These are phyloP conservation scores for Dendropsophus ebraccatus DNA, from an alignment of 2,113 vertebrate species.

Conservation along the genomic window DNA sequence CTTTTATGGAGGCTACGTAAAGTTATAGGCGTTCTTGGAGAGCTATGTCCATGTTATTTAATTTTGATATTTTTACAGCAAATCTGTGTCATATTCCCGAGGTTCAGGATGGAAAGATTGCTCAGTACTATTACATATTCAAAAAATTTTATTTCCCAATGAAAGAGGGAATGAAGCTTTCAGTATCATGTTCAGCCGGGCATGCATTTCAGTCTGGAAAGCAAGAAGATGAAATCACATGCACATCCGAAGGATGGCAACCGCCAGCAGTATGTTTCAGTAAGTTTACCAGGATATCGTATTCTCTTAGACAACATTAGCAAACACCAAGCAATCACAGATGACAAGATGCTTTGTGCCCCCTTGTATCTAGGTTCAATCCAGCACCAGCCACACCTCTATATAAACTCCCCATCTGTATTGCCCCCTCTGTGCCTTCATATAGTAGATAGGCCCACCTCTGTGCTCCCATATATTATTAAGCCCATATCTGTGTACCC, in stretches of 20 bases:
- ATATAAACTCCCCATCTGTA: too few species aligned
- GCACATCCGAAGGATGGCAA: conserved; percentile 38
- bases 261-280: conserved; percentile 38
- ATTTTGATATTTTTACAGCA: conserved; percentile 12
- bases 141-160: conserved; percentile 58
- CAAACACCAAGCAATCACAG: too few species aligned
- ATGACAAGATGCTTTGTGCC: too few species aligned
- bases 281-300: conserved; percentile 13
- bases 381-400: too few species aligned
- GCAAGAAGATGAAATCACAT: conserved; percentile 48
- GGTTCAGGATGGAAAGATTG: conserved; percentile 46
- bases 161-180: conserved; percentile 47
- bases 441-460: too few species aligned
- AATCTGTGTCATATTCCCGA: conserved; percentile 27
- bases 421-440: too few species aligned
- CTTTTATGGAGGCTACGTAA: not conserved
- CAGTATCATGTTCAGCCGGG: conserved; percentile 48
- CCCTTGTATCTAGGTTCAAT: too few species aligned
- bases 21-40: not conserved
- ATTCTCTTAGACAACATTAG: not conserved
- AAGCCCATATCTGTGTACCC: too few species aligned
- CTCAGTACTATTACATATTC: conserved; percentile 50
- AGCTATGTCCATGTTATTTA: not conserved
- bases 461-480: too few species aligned
- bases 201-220: conserved; percentile 45